These are phyloP conservation scores for Auanema sp. DNA, from an alignment of 2,888 invertebrate genomes.

Conservation along the genomic window DNA sequence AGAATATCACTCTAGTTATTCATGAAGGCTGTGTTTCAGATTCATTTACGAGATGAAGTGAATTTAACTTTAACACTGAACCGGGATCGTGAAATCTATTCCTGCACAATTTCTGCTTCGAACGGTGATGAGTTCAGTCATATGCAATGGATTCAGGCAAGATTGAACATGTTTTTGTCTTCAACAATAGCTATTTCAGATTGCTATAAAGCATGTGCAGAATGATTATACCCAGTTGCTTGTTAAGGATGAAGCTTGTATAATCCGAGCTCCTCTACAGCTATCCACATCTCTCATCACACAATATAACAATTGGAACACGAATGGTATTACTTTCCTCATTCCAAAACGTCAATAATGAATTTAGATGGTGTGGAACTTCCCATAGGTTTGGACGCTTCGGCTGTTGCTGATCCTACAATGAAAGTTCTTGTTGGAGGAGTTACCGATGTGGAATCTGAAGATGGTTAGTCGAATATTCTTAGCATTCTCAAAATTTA, in stretches of 20 bases:
- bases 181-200: constrained; percentile 7
- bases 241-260: constrained; percentile 41
- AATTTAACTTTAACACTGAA: constrained; percentile 51
- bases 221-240: constrained; percentile 7
- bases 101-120: constrained; percentile 44
- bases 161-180: neutral
- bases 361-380: constrained; percentile 26
- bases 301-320: neutral
- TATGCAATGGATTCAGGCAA: constrained; percentile 57
- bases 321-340: constrained; percentile 20
- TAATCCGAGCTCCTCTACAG: constrained; percentile 25
- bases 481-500: neutral
- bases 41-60: constrained; percentile 53
- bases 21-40: constrained; percentile 19
- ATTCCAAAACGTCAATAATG: constrained; percentile 25
- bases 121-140: constrained; percentile 50
- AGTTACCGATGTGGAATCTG: constrained; percentile 13
- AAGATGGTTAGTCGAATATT: constrained; percentile 2
- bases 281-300: constrained; percentile 15
- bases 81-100: constrained; percentile 38
- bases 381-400: constrained; percentile 24
- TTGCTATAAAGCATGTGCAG: constrained; percentile 13
- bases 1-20: neutral
- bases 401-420: constrained; percentile 11
- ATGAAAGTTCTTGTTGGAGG: constrained; percentile 23